phyloP scores from a whole-genome alignment of 2,113 vertebrate genomes.

The Prinia subflava region DNA sequence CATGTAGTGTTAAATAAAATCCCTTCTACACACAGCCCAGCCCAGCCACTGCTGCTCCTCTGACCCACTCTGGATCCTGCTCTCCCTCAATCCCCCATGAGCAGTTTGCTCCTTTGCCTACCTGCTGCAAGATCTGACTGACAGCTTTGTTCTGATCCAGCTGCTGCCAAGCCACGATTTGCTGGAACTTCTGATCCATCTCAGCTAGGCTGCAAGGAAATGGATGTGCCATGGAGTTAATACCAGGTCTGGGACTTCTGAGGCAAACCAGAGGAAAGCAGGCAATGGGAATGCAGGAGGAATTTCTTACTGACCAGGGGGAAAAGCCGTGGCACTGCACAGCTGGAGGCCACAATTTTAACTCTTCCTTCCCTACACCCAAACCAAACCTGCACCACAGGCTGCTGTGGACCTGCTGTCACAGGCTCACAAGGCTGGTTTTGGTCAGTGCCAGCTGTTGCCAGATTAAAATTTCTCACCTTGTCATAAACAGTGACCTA shows the following conservation, averaged over 20 bases:
- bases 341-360: background rate
- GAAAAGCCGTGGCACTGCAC: background rate
- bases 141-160: constrained; percentile 93
- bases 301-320: background rate
- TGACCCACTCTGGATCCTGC: background rate
- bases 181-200: constrained; percentile 88
- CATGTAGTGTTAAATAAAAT: background rate
- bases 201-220: constrained; percentile 79
- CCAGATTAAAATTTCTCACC: background rate
- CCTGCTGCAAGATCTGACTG: constrained; percentile 90
- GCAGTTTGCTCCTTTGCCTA: constrained; percentile 44
- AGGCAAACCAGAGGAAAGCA: background rate
- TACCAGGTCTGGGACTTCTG: background rate
- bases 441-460: background rate
- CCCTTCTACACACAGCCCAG: background rate
- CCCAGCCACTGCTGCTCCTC: background rate
- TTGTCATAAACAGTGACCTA: background rate
- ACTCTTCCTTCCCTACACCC: background rate
- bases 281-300: background rate
- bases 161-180: constrained; percentile 87
- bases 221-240: background rate
- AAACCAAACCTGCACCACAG: background rate
- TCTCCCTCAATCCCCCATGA: background rate
- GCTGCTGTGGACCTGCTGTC: background rate
- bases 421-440: background rate